A percentile compares a stretch with the other conserved stretches of the same genome.
Evolutionary conservation across 2,888 invertebrate genomes (phyloP).

Genomic region (Beris chalybata): DNA sequence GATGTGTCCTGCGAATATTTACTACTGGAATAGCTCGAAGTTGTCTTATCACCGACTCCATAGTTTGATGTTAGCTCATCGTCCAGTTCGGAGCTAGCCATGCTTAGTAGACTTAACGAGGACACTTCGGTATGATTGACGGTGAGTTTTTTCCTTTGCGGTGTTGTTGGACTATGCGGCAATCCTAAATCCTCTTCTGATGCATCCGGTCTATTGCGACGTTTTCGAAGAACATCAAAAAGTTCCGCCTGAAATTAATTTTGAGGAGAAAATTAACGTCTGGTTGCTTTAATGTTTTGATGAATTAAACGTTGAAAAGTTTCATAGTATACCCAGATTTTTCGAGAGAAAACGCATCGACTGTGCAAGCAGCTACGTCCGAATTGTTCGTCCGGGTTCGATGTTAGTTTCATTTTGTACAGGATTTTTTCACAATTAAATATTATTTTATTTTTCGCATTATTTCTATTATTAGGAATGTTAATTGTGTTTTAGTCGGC

Average conservation of each 20-base stretch:
- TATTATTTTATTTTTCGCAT: conserved; percentile 41
- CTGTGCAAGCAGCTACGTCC: conserved; percentile 51
- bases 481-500: no score
- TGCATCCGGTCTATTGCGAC: conserved; percentile 69
- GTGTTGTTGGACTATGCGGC: conserved; percentile 74
- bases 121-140: conserved; percentile 57
- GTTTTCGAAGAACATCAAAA: conserved; percentile 68
- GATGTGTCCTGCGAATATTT: conserved; percentile 9
- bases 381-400: conserved; percentile 46
- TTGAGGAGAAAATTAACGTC: neutral
- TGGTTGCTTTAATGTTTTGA: neutral
- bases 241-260: conserved; percentile 67
- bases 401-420: conserved; percentile 51
- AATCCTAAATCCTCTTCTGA: conserved; percentile 76
- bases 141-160: conserved; percentile 58
- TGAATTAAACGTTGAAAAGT: neutral
- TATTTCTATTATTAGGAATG: no score
- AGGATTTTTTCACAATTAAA: conserved; percentile 53
- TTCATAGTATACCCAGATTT: conserved; percentile 50
- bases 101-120: conserved; percentile 66
- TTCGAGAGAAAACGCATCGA: conserved; percentile 53
- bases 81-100: conserved; percentile 77
- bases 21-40: conserved; percentile 37
- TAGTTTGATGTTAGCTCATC: conserved; percentile 53
- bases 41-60: conserved; percentile 20